Percentiles rank a stretch among this genome's conserved stretches.
Conservation (phyloP, 2,888 invertebrate species). For the Nymphalis polychloros region DNA sequence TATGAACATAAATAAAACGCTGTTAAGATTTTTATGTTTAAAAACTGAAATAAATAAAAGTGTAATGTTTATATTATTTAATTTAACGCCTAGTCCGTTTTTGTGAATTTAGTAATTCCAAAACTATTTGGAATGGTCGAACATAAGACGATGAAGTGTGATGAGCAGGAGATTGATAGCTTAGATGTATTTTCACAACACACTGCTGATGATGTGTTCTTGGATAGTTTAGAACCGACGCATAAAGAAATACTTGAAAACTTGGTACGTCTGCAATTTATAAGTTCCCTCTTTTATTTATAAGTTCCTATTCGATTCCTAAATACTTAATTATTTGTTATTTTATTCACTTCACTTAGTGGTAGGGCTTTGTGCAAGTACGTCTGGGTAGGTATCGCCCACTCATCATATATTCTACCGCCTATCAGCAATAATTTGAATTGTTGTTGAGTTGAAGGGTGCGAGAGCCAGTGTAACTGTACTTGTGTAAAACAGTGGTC, state of each 20-base stretch:
- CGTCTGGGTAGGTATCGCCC: too few species aligned
- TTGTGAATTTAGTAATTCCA: neutral
- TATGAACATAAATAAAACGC: neutral
- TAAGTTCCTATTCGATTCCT: too few species aligned
- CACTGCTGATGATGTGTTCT: conserved; percentile 56
- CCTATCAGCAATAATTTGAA: too few species aligned
- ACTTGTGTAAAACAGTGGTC: too few species aligned
- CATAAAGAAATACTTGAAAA: conserved; percentile 60
- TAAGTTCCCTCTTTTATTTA: neutral
- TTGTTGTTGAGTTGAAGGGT: too few species aligned
- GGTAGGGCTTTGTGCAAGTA: too few species aligned
- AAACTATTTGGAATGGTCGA: conserved; percentile 62
- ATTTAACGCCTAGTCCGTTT: neutral
- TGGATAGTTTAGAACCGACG: conserved; percentile 72
- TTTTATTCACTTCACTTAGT: too few species aligned
- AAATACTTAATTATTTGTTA: too few species aligned
- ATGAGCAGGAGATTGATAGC: conserved; percentile 67
- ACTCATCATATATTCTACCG: too few species aligned
- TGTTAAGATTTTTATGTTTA: neutral
- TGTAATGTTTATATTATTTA: neutral
- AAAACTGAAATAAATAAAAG: neutral
- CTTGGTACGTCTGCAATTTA: conserved; percentile 47
- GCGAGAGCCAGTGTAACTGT: too few species aligned
- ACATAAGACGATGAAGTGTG: conserved; percentile 62
- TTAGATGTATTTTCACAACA: conserved; percentile 65